phyloP scores from a whole-genome alignment of 2,888 invertebrate genomes.

The Phengaris arion region DNA sequence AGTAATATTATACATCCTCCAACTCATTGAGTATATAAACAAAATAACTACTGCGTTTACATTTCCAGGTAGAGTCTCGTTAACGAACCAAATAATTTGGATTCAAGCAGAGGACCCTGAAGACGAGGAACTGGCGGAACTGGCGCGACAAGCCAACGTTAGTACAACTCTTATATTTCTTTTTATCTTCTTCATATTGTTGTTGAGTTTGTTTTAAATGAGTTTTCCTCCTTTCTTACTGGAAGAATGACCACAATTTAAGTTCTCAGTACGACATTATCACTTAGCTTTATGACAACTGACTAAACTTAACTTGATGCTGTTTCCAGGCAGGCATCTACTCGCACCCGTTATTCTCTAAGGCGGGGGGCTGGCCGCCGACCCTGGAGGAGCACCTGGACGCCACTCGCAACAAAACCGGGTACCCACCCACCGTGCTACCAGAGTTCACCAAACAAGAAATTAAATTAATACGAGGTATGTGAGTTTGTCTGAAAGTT shows the following conservation, averaged over 20 bases:
- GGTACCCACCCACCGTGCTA: constrained; percentile 50
- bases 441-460: constrained; percentile 60
- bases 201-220: too few relatives aligned
- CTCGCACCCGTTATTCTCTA: constrained; percentile 58
- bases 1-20: too few relatives aligned
- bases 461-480: constrained; percentile 53
- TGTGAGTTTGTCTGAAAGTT: not conserved
- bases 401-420: constrained; percentile 45
- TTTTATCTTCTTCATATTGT: not conserved
- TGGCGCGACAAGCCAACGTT: constrained; percentile 37
- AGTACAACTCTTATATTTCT: not conserved
- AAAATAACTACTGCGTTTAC: not conserved
- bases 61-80: constrained; percentile 44
- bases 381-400: constrained; percentile 45
- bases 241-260: too few relatives aligned
- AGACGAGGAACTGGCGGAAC: constrained; percentile 42
- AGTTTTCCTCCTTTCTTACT: too few relatives aligned
- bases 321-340: constrained; percentile 61
- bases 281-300: too few relatives aligned
- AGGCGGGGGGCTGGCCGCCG: constrained; percentile 55
- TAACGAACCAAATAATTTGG: constrained; percentile 46
- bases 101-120: constrained; percentile 39
- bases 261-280: too few relatives aligned
- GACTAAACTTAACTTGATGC: too few relatives aligned
- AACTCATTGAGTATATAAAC: too few relatives aligned